A percentile compares a stretch with the other conserved stretches of the same genome.
Conservation (phyloP, 2,113 vertebrate genomes). For the Oryzias celebensis region DNA sequence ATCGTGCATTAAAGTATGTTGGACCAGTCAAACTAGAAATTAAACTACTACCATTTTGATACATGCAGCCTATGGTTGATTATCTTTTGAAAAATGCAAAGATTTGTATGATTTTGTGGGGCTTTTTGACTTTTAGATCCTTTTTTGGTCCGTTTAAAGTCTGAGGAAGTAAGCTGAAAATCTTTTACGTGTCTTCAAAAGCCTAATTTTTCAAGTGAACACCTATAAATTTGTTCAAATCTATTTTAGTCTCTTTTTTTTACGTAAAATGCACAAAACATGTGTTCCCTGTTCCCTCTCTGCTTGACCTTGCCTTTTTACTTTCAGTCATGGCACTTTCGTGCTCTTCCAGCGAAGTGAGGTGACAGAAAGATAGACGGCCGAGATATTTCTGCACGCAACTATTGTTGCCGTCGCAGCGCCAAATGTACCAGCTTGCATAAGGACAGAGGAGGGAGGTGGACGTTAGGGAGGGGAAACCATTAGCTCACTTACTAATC, state of each 20-base stretch:
- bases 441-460: conserved; percentile 28
- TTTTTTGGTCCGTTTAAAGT: too few relatives aligned
- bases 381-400: conserved; percentile 78
- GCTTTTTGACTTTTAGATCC: too few relatives aligned
- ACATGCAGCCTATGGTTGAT: too few relatives aligned
- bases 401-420: conserved; percentile 73
- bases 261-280: conserved; percentile 30
- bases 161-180: too few relatives aligned
- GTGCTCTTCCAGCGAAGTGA: conserved; percentile 61
- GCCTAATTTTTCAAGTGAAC: too few relatives aligned
- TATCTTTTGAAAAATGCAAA: too few relatives aligned
- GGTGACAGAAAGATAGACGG: conserved; percentile 79
- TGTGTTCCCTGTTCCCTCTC: conserved; percentile 25
- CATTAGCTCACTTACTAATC: conserved; percentile 75
- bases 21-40: too few relatives aligned
- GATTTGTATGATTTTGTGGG: too few relatives aligned
- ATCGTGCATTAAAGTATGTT: too few relatives aligned
- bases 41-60: too few relatives aligned
- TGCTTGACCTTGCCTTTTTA: conserved; percentile 36
- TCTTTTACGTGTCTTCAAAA: too few relatives aligned
- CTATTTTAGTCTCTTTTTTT: conserved; percentile 6
- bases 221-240: neutral
- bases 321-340: conserved; percentile 62
- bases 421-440: conserved; percentile 47
- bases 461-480: conserved; percentile 27